A percentile compares a stretch with the other conserved stretches of the same genome.
Evolutionary conservation across 2,113 vertebrate genomes (phyloP).

Genomic region (Axis porcinus): DNA sequence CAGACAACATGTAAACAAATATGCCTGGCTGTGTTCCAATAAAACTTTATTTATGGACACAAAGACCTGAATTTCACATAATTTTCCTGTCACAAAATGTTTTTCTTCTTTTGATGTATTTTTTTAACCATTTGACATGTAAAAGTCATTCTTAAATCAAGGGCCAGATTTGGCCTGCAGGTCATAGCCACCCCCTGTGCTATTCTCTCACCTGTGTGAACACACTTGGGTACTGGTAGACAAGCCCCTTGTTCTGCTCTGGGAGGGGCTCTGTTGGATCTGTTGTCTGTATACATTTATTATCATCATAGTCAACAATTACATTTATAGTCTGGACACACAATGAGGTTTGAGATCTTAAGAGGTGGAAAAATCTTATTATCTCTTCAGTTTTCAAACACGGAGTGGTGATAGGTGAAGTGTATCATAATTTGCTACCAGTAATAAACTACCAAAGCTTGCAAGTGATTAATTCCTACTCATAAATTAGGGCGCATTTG

Average conservation of each 20-base stretch:
- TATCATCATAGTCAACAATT: not conserved
- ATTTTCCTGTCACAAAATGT: not conserved
- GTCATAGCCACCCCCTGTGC: not conserved
- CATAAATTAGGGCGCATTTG: not conserved
- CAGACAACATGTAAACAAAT: not conserved
- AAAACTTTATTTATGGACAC: not conserved
- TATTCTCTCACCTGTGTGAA: not conserved
- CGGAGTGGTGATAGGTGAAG: not conserved
- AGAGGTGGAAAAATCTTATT: not conserved
- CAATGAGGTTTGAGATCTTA: not conserved
- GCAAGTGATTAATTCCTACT: not conserved
- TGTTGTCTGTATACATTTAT: not conserved
- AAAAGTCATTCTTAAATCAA: not conserved
- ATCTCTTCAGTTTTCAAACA: not conserved
- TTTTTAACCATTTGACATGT: not conserved
- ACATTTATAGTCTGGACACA: not conserved
- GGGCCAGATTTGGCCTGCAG: not conserved
- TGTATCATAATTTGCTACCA: not conserved
- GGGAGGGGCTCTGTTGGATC: not conserved
- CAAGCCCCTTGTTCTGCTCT: not conserved
- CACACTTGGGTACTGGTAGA: not conserved
- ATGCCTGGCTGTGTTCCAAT: not conserved
- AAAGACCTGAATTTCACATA: not conserved
- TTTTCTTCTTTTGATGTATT: not conserved
- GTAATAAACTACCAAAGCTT: constrained; percentile 12